Conservation (phyloP, 2,113 vertebrate genomes). For the Naja naja region DNA sequence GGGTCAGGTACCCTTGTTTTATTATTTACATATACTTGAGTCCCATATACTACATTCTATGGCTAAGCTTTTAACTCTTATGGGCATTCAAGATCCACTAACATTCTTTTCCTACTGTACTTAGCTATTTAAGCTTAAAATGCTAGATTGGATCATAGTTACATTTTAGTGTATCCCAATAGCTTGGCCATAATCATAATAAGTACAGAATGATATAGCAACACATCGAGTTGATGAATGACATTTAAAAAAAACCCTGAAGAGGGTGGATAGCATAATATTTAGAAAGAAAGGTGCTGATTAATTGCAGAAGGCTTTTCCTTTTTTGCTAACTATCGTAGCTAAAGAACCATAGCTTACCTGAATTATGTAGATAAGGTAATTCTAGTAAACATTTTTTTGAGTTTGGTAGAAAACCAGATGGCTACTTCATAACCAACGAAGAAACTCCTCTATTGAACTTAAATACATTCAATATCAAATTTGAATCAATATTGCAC, state of each 20-base stretch:
- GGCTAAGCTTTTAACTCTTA: constrained; percentile 12
- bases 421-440: constrained; percentile 60
- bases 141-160: constrained; percentile 4
- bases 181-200: constrained; percentile 24
- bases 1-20: constrained; percentile 25
- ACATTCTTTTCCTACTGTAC: constrained; percentile 21
- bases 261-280: background rate
- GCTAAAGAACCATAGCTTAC: constrained; percentile 38
- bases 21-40: constrained; percentile 37
- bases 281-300: constrained; percentile 30
- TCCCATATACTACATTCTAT: constrained; percentile 27
- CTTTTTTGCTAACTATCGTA: constrained; percentile 35
- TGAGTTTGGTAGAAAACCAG: constrained; percentile 56
- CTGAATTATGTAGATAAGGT: constrained; percentile 44
- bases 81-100: constrained; percentile 13
- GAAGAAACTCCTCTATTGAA: constrained; percentile 57
- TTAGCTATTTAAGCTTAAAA: constrained; percentile 25
- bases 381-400: constrained; percentile 53
- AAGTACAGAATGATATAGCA: constrained; percentile 36
- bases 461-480: constrained; percentile 64
- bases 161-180: background rate
- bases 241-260: background rate
- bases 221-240: background rate
- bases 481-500: constrained; percentile 74
- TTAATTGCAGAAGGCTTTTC: constrained; percentile 37